A percentile compares a stretch with the other conserved stretches of the same genome.
These are phyloP conservation scores for Masticophis lateralis DNA, from an alignment of 2,797 vertebrate species.

Conservation along the genomic window DNA sequence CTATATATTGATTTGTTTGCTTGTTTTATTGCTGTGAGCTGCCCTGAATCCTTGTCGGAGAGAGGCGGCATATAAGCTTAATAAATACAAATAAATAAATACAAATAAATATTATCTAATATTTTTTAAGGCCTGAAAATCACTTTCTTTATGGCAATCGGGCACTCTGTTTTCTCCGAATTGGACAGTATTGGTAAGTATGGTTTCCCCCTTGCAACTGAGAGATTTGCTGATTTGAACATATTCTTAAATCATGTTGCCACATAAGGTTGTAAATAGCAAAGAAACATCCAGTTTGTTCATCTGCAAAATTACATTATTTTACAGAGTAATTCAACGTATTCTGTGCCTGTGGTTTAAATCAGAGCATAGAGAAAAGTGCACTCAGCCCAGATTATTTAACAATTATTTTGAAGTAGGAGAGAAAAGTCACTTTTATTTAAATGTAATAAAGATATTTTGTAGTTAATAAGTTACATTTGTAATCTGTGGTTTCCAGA, in stretches of 20 bases:
- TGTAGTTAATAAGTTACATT: not conserved
- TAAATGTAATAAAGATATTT: not conserved
- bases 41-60: no score
- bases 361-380: not conserved
- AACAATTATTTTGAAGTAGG: not conserved
- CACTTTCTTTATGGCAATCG: slow-evolving; percentile 89
- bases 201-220: not conserved
- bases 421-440: not conserved
- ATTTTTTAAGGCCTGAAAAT: slow-evolving; percentile 80
- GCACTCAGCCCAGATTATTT: not conserved
- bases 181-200: slow-evolving; percentile 83
- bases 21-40: no score
- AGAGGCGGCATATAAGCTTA: no score
- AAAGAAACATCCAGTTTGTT: not conserved
- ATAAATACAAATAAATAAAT: no score
- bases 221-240: not conserved
- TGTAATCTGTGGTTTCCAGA: not conserved
- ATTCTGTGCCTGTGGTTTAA: not conserved
- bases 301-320: not conserved
- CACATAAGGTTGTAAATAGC: not conserved
- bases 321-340: not conserved
- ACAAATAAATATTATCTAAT: slow-evolving; percentile 1
- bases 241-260: not conserved
- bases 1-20: no score
- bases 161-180: slow-evolving; percentile 84